Conservation (phyloP, 2,888 invertebrate species). For the Nyleta sp. region DNA sequence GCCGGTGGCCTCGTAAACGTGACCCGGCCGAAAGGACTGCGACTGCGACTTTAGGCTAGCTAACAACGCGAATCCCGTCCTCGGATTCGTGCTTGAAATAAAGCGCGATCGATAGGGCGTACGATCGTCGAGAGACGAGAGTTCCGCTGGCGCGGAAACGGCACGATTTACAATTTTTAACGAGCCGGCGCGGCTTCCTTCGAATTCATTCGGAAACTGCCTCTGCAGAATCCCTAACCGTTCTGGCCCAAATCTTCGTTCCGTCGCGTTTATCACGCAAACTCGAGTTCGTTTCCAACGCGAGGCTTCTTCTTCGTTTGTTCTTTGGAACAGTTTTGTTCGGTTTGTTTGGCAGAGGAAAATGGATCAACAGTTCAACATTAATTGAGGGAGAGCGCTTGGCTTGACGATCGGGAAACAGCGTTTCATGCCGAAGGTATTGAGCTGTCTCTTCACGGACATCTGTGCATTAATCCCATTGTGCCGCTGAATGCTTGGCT, state of each 20-base stretch:
- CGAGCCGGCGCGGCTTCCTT: conserved; percentile 19
- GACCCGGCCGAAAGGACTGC: too few species aligned
- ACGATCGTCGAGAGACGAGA: conserved; percentile 27
- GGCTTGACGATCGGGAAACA: conserved; percentile 38
- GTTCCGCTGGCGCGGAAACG: conserved; percentile 36
- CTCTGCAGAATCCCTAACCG: conserved; percentile 9
- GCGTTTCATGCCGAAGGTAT: conserved; percentile 49
- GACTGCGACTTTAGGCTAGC: background rate
- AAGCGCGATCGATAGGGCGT: conserved; percentile 37
- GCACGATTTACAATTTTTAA: conserved; percentile 51
- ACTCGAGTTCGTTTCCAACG: too few species aligned
- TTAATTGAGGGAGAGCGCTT: conserved; percentile 24
- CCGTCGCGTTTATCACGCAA: too few species aligned
- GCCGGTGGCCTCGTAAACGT: too few species aligned
- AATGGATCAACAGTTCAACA: conserved; percentile 13
- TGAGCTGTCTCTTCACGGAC: conserved; percentile 58
- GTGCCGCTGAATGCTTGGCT: conserved; percentile 31
- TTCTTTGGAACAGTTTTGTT: too few species aligned
- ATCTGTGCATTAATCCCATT: conserved; percentile 58
- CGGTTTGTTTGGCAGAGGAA: background rate
- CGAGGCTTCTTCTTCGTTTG: too few species aligned
- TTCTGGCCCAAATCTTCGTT: too few species aligned
- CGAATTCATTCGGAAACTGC: background rate
- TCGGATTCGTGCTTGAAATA: conserved; percentile 35
- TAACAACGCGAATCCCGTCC: conserved; percentile 22